Evolutionary conservation across 2,113 vertebrate species (phyloP), one percentile per base, ranked within the genome.

Genomic region (Cyanoderma ruficeps): DNA sequence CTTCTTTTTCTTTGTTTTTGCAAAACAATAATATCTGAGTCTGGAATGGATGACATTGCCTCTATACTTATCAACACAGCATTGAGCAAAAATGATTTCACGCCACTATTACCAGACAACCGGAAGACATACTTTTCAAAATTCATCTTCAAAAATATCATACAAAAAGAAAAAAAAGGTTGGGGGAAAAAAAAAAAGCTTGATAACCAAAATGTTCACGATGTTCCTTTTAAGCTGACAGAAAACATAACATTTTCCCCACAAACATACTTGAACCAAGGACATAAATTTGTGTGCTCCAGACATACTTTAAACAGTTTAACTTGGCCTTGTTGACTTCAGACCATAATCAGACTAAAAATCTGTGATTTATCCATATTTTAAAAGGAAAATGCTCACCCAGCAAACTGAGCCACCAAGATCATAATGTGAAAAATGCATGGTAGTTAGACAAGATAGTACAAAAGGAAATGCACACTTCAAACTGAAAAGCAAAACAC

Each of bases 251-350:
- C 30, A 37, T 82, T 92, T 92, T 56, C 44, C 41, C 52, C 21
- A 6, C 31, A 87, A 84, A 83, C 49, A 65, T 35, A 87, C 57
- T 94, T 95, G 61, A 94, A 90, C 70, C 28, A 68, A 71, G 69
- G 37, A 79, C 57, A 90, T 82, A 87, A 90, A 89, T 93, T 47
- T 82, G 52, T 22, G 25, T 64, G 64, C 41, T n/a, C 79, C 88
- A 96, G 93, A 96, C 94, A 92, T 92, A 90, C 37, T 87, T 82
- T 52, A 90, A 94, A 85, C 90, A 89, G 64, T 92, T 95, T 89
- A 81, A 86, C 68, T 96, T 93, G 92, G 88, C 93, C 72, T 90
- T 82, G 37, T 72, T 81, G 80, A 83, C 80, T 92, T 89, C 82
- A 94, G 90, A 64, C 23, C 60, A 68, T 44, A 83, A 92, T 77